Base-by-base conservation (phyloP, 1,140 invertebrate genomes). In the Ptiloglossa arizonensis region DNA sequence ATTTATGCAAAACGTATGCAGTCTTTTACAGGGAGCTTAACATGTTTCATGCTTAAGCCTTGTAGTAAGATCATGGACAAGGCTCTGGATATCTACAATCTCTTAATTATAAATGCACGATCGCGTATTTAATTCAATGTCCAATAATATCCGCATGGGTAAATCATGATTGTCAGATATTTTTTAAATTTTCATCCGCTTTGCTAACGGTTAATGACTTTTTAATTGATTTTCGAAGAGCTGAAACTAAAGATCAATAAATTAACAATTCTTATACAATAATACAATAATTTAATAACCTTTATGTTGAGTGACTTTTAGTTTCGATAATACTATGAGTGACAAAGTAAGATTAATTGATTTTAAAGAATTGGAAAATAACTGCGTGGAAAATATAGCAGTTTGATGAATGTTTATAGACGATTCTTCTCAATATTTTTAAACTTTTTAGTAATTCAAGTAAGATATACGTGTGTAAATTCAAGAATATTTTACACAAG, bases 11-110 rank as follows among this genome's bases (percentile, higher is more conserved):
- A 73, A 27, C 29, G 27, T 27, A 46, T 57, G 22, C n/a, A 35
- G 38, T 24, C 35, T 29, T 69, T 50, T 24, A 32, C 19, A 69
- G 73, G 73, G 60, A 76, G 64, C 19, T 59, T 24, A 29, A 50
- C 41, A 41, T 17, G 44, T 59, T 50, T 48, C 64, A 6, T 3
- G 5, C 5, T 2, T 9, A 11, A 59, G 27, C 54, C 64, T 75
- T 48, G 64, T 9, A 17, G 44, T 76, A 76, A 76, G 73, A 76
- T 76, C 66, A 69, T 76, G 73, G 66, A 76, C 73, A 76, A 76
- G 73, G 41, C 54, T 69, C 66, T 60, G 19, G n/a, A n/a, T 60
- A 50, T 29, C 24, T 46, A 69, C 73, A 69, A 76, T 76, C 64
- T 60, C 73, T 29, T 60, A 57, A 76, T 76, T 76, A 76, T 57